phyloP scores from a whole-genome alignment of 2,888 invertebrate species.

The Cosmia trapezina region DNA sequence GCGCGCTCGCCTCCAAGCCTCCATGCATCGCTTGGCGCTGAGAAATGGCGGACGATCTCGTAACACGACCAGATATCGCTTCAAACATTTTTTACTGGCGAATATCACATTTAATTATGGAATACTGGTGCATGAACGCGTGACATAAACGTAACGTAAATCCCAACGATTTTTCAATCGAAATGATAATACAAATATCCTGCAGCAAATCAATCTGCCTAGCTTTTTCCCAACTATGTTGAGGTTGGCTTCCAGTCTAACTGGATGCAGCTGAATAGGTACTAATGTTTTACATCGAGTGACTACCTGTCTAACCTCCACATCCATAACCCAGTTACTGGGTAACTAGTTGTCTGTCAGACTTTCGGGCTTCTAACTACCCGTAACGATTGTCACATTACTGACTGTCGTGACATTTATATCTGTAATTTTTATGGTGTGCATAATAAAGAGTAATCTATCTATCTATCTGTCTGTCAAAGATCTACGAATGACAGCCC shows the following conservation, averaged over 20 bases:
- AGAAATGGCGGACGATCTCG: constrained; percentile 70
- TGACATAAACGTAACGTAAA: not conserved
- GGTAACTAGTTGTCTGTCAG: too few species aligned
- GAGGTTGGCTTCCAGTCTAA: not conserved
- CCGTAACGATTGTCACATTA: too few species aligned
- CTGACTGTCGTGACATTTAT: too few species aligned
- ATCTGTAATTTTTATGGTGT: too few species aligned
- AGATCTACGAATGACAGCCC: not conserved
- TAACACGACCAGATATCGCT: constrained; percentile 49
- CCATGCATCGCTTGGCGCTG: constrained; percentile 49
- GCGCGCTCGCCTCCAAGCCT: constrained; percentile 53
- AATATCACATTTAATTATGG: constrained; percentile 44
- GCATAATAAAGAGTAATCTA: too few species aligned
- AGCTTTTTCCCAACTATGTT: not conserved
- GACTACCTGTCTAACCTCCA: too few species aligned
- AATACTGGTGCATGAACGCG: not conserved
- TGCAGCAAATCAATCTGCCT: not conserved
- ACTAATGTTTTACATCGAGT: not conserved
- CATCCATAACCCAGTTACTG: not conserved
- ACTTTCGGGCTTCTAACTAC: not conserved
- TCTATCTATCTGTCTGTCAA: too few species aligned
- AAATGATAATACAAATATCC: not conserved
- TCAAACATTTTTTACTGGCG: constrained; percentile 27
- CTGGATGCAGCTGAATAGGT: not conserved
- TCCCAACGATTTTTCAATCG: not conserved